phyloP scores from a whole-genome alignment of 1,140 invertebrate genomes.

The Vollenhovia emeryi region DNA sequence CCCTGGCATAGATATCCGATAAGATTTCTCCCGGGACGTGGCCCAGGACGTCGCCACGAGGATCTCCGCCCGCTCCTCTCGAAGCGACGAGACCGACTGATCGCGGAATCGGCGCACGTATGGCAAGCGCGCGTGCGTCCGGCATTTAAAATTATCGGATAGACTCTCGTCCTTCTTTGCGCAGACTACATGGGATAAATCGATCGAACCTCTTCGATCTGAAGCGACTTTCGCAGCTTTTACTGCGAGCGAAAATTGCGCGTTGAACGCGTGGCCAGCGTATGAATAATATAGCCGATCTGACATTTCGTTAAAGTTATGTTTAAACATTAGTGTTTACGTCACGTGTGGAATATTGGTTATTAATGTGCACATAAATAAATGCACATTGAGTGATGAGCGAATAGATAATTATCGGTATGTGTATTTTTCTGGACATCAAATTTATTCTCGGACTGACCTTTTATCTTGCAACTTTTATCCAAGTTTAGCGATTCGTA shows the following conservation, averaged over 20 bases:
- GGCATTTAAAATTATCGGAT: slow-evolving; percentile 60
- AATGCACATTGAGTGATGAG: neutral
- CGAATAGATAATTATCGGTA: neutral
- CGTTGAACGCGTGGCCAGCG: neutral
- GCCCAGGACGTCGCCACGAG: slow-evolving; percentile 41
- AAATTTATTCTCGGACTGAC: neutral
- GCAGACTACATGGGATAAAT: slow-evolving; percentile 3
- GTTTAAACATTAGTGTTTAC: slow-evolving; percentile 8
- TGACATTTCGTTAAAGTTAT: neutral
- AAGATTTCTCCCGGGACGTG: slow-evolving; percentile 72
- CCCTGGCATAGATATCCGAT: slow-evolving; percentile 70
- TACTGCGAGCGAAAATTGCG: slow-evolving; percentile 5
- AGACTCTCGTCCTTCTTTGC: neutral
- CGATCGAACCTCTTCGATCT: neutral
- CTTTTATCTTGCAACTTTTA: neutral
- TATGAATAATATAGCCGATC: neutral
- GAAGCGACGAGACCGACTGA: slow-evolving; percentile 22
- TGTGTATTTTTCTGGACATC: neutral
- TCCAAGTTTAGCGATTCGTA: neutral
- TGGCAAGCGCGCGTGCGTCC: slow-evolving; percentile 25
- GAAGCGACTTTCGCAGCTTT: slow-evolving; percentile 7
- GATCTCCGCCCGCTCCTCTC: neutral
- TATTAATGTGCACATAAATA: slow-evolving; percentile 18
- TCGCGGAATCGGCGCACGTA: slow-evolving; percentile 62
- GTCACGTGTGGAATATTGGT: neutral